phyloP scores from a whole-genome alignment of 2,113 vertebrate species.

The Clupea harengus region DNA sequence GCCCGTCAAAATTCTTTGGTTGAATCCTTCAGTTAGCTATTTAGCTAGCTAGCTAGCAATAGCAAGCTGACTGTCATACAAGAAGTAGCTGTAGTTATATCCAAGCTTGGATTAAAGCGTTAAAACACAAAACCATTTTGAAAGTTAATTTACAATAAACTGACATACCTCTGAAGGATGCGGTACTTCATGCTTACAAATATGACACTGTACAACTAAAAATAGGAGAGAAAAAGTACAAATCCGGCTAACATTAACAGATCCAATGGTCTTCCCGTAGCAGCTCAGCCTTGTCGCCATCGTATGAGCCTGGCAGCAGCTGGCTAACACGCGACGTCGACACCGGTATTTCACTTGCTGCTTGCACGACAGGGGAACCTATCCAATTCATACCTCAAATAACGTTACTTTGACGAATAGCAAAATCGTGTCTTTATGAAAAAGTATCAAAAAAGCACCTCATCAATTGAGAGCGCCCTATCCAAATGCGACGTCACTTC shows the following conservation, averaged over 20 bases:
- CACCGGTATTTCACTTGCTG: conserved; percentile 28
- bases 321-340: neutral
- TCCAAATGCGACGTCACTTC: conserved; percentile 1
- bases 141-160: neutral
- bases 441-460: neutral
- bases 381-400: conserved; percentile 40
- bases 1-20: neutral
- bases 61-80: neutral
- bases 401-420: neutral
- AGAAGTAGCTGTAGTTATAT: neutral
- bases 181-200: conserved; percentile 66
- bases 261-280: conserved; percentile 53
- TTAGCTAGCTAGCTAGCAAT: neutral
- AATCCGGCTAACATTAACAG: conserved; percentile 46
- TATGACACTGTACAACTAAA: conserved; percentile 54
- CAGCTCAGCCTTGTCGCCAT: conserved; percentile 64
- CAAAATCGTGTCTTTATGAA: neutral
- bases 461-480: neutral
- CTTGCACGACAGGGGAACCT: conserved; percentile 10
- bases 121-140: neutral
- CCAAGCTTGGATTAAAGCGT: neutral
- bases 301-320: conserved; percentile 45
- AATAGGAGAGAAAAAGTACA: conserved; percentile 50
- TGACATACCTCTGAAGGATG: conserved; percentile 59
- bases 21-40: conserved; percentile 5